Evolutionary conservation across 2,888 invertebrate species (phyloP), one percentile per base, ranked within the genome.

Genomic region (Xestia c-nigrum): DNA sequence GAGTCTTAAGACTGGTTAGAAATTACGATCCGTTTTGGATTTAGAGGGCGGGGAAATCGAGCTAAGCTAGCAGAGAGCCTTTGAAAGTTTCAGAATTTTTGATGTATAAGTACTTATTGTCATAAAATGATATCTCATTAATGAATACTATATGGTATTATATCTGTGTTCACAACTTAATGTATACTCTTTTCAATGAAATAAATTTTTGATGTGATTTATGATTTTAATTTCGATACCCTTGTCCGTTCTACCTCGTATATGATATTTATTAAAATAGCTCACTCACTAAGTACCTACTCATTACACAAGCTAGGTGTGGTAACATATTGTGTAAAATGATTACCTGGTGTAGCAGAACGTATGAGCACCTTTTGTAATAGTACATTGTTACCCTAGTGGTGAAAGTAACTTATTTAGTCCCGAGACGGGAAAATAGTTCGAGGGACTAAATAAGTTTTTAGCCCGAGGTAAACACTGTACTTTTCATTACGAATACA

Each of bases 1-100:
- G 55, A 71, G 65, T 59, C 38, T 79, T 38, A 80, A 78, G 78
- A 78, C 78, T 78, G 80, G 65, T 80, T 61, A 64, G 73, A 78
- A 73, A 50, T 66, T 57, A 79, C 43, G 24, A 52, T 57, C 71
- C 38, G 24, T 73, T 73, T 80, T 66, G 80, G 74, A 59, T 64
- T 55, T 57, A 57, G 31, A 55, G 40, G 40, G 24, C 52, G 46
- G 61, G 38, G 10, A 52, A 70, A 24, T 63, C 16, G 52, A 76
- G 77, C 52, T 52, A 77, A 77, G 61, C 52, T 61, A 19, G 31
- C 40, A 38, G 19, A 43, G 14, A 74, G 64, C 12, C 55, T 75
- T 75, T 57, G 76, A 16, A 52, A 69, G 38, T 50, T 31, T 75
- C 21, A 24, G 46, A 55, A 6, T 77, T 63, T 77, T 40, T 47